Evolutionary conservation across 2,797 vertebrate species (phyloP).

Genomic region (Lates japonicus): DNA sequence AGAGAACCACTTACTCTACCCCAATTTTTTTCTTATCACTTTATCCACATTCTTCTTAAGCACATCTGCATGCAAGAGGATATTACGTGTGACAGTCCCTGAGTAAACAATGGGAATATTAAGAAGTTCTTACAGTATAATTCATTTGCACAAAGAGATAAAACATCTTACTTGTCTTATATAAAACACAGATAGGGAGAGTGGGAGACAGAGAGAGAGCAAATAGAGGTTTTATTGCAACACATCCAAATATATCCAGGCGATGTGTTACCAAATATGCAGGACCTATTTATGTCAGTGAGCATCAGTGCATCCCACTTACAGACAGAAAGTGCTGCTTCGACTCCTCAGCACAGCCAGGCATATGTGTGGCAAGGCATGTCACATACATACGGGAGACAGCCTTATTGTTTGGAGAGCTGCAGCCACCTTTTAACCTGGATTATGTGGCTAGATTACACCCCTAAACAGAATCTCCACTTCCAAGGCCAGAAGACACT

Average conservation of each 20-base stretch:
- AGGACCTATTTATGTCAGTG: slow-evolving; percentile 88
- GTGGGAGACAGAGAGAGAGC: slow-evolving; percentile 26
- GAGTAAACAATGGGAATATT: slow-evolving; percentile 32
- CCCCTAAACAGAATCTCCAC: slow-evolving; percentile 48
- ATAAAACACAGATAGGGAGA: slow-evolving; percentile 38
- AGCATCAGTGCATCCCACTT: slow-evolving; percentile 84
- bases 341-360: slow-evolving; percentile 58
- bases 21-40: slow-evolving; percentile 52
- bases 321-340: slow-evolving; percentile 75
- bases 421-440: slow-evolving; percentile 59
- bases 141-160: slow-evolving; percentile 46
- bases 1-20: slow-evolving; percentile 30
- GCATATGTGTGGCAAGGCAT: slow-evolving; percentile 29
- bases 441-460: slow-evolving; percentile 60
- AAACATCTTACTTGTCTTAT: slow-evolving; percentile 45
- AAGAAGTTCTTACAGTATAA: slow-evolving; percentile 30
- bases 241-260: slow-evolving; percentile 83
- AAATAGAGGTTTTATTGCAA: slow-evolving; percentile 76
- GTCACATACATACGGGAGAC: slow-evolving; percentile 41
- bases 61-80: slow-evolving; percentile 35
- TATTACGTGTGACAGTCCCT: slow-evolving; percentile 16
- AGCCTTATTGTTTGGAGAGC: slow-evolving; percentile 46
- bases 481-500: slow-evolving; percentile 49
- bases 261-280: slow-evolving; percentile 84
- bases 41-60: slow-evolving; percentile 43